Percentiles rank a stretch among this genome's conserved stretches.
phyloP scores from a whole-genome alignment of 1,140 invertebrate genomes.

The Drosophila neocordata region DNA sequence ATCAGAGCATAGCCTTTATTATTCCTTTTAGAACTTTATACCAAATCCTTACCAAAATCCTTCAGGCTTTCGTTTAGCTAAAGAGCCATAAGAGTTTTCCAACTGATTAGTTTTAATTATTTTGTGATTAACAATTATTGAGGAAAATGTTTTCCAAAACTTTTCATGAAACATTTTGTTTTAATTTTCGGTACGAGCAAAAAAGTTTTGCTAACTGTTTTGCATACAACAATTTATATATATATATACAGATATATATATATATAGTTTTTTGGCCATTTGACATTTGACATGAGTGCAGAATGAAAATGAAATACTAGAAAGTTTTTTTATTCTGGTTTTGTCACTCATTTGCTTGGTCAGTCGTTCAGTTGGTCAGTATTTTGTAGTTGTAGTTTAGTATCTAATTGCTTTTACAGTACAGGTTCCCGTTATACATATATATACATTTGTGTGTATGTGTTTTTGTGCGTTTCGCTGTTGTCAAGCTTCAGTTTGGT shows the following conservation, averaged over 20 bases:
- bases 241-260: not conserved
- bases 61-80: too few relatives aligned
- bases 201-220: not conserved
- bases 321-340: not conserved
- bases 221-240: not conserved
- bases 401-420: conserved; percentile 2
- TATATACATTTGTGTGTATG: not conserved
- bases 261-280: not conserved
- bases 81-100: too few relatives aligned
- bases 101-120: not conserved
- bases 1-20: too few relatives aligned
- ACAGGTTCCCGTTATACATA: not conserved
- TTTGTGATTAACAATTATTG: not conserved
- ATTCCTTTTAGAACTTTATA: too few relatives aligned
- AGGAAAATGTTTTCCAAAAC: not conserved
- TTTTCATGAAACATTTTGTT: conserved; percentile 1
- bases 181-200: not conserved
- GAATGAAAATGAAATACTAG: not conserved
- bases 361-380: not conserved
- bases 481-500: conserved; percentile 34
- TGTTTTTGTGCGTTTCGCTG: conserved; percentile 16
- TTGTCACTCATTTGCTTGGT: conserved; percentile 6
- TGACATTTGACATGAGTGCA: not conserved
- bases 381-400: not conserved
- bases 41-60: too few relatives aligned